Conservation (phyloP, 2,888 invertebrate species). For the Polydrusus cervinus region DNA sequence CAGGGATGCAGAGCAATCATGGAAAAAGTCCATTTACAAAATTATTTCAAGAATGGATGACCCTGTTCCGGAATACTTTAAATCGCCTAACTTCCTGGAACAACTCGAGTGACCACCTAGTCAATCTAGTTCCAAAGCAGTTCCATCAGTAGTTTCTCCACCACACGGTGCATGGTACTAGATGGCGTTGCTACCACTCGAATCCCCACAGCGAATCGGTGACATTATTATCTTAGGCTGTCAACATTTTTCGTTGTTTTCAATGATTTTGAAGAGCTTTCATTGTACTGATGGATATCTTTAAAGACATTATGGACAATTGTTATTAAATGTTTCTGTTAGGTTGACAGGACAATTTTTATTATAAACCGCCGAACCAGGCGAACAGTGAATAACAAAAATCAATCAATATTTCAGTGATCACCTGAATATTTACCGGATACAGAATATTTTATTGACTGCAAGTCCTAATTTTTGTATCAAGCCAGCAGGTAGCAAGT, state of each 20-base stretch:
- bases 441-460: conserved; percentile 64
- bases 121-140: conserved; percentile 47
- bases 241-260: conserved; percentile 68
- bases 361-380: conserved; percentile 43
- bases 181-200: conserved; percentile 32
- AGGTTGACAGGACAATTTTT: conserved; percentile 55
- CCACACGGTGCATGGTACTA: conserved; percentile 59
- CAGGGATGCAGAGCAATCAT: conserved; percentile 98
- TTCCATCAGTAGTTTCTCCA: conserved; percentile 61
- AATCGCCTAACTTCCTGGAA: conserved; percentile 99
- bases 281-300: conserved; percentile 26
- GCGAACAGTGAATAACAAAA: conserved; percentile 58
- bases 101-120: conserved; percentile 88
- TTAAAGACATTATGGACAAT: conserved; percentile 45
- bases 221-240: conserved; percentile 66
- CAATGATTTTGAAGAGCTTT: conserved; percentile 66
- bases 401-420: conserved; percentile 71
- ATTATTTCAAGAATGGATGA: conserved; percentile 99
- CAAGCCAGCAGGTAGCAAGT: conserved; percentile 71
- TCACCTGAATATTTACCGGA: conserved; percentile 69
- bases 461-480: conserved; percentile 68
- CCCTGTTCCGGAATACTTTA: conserved; percentile 99
- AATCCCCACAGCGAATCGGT: conserved; percentile 68
- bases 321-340: conserved; percentile 67
- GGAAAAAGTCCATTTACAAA: conserved; percentile 99